A percentile compares a stretch with the other conserved stretches of the same genome.
phyloP scores from a whole-genome alignment of 2,797 vertebrate genomes.

The Gymnoscopelus microlampas region DNA sequence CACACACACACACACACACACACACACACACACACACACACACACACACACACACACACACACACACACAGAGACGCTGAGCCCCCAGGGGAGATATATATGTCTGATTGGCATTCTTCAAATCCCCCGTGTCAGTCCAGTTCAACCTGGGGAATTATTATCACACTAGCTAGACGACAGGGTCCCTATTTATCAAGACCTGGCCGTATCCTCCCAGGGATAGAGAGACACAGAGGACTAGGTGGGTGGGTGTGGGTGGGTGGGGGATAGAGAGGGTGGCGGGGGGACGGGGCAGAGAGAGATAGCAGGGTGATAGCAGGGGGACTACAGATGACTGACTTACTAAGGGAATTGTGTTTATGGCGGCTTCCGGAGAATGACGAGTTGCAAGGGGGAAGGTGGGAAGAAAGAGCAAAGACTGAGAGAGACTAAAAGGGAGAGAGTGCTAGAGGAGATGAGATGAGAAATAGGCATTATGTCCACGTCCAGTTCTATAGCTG shows the following conservation, averaged over 20 bases:
- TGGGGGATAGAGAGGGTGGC: no score
- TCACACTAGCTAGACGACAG: conserved; percentile 68
- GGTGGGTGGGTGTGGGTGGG: no score
- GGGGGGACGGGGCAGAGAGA: neutral
- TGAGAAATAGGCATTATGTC: neutral
- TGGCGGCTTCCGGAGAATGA: conserved; percentile 20
- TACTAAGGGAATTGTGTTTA: conserved; percentile 32
- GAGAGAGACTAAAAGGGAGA: conserved; percentile 22
- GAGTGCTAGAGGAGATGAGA: conserved; percentile 47
- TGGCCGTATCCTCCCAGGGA: conserved; percentile 49
- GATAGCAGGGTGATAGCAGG: conserved; percentile 18
- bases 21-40: neutral
- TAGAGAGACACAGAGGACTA: conserved; percentile 51
- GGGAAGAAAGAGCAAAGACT: conserved; percentile 38
- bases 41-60: conserved; percentile 10
- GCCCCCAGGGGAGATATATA: conserved; percentile 63
- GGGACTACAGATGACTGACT: conserved; percentile 46
- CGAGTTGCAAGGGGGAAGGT: conserved; percentile 1
- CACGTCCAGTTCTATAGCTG: no score
- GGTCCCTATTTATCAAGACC: conserved; percentile 71
- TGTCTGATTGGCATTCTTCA: conserved; percentile 66
- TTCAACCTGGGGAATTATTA: conserved; percentile 79
- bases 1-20: neutral
- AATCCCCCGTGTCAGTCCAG: conserved; percentile 79
- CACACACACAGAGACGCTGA: conserved; percentile 36